Base-by-base conservation (phyloP, 1,140 invertebrate genomes). In the Spodoptera frugiperda region DNA sequence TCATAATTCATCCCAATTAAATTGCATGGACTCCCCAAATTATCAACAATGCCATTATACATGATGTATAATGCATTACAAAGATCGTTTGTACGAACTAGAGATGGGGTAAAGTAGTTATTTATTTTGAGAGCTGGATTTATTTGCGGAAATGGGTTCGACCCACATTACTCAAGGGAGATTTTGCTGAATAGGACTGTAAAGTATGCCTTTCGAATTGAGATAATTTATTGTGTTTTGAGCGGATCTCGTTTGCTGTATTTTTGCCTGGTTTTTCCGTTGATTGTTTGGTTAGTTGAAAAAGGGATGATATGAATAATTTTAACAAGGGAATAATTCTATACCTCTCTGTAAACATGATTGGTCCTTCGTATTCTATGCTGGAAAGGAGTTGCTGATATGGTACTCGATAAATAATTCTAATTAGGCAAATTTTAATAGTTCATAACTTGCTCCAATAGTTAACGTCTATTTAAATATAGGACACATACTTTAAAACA, bases 41-140 rank as follows among this genome's bases (percentile, higher is more conserved):
- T 61, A 61, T 61, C 57, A 44, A 61, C 15, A 33, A 17, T 15
- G n/a, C 39, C 57, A 61, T 61, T 61, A 44, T 44, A 44, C 33
- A 61, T 61, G 33, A 61, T 33, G 57, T 61, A 61, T 61, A 39
- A 39, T 61, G 57, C 33, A 61, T 61, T 17, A 61, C 57, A 61
- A 61, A 44, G 57, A 61, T 61, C 57, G 30, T 61, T 33, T 61
- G 39, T 44, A 61, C 30, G 33, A 33, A 44, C 21, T 61, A 61
- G 57, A 39, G 33, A 61, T 44, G 57, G 57, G 57, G 82, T 88
- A 88, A 88, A 87, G 82, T 82, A 84, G 88, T 87, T 88, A 89
- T 88, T 89, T 90, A 88, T 89, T 88, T 86, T 89, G 84, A 87
- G 83, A 86, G 85, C 71, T 81, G 88, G 88, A 91, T 90, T 89